Percentiles rank a stretch among this genome's conserved stretches.
Evolutionary conservation across 2,113 vertebrate genomes (phyloP).

Genomic region (Cathartes aura): DNA sequence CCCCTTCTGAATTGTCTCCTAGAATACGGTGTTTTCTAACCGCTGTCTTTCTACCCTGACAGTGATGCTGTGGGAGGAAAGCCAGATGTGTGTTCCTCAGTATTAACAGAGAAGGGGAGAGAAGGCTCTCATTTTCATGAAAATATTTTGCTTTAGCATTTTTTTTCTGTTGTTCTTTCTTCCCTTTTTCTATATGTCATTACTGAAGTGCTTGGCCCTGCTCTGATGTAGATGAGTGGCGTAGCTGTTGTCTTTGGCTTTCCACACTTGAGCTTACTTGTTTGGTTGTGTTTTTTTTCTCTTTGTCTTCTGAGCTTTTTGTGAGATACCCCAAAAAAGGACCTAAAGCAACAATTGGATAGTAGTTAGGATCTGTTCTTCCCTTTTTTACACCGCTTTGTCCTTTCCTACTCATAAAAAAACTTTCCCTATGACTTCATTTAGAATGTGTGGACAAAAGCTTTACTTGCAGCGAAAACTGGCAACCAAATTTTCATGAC

Average conservation of each 20-base stretch:
- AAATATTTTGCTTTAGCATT: not conserved
- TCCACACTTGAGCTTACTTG: not conserved
- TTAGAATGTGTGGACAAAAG: not conserved
- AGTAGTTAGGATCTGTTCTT: not conserved
- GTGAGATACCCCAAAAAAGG: not conserved
- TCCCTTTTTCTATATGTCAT: fast-evolving
- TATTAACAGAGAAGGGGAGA: not conserved
- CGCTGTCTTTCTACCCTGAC: not conserved
- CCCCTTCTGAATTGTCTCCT: not conserved
- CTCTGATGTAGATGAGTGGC: not conserved
- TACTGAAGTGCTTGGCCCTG: not conserved
- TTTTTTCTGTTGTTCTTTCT: not conserved
- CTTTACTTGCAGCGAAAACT: not conserved
- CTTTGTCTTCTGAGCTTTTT: not conserved
- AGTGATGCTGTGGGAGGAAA: not conserved
- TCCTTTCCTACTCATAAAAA: not conserved
- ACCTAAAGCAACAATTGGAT: not conserved
- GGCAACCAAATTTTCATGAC: not conserved
- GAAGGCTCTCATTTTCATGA: not conserved
- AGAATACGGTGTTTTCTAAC: not conserved
- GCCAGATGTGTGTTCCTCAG: not conserved
- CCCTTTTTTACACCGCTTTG: not conserved
- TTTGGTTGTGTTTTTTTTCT: not conserved
- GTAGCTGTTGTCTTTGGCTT: not conserved
- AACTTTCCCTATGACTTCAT: not conserved